Evolutionary conservation across 1,140 invertebrate genomes (phyloP).

Genomic region (Idris sp.): DNA sequence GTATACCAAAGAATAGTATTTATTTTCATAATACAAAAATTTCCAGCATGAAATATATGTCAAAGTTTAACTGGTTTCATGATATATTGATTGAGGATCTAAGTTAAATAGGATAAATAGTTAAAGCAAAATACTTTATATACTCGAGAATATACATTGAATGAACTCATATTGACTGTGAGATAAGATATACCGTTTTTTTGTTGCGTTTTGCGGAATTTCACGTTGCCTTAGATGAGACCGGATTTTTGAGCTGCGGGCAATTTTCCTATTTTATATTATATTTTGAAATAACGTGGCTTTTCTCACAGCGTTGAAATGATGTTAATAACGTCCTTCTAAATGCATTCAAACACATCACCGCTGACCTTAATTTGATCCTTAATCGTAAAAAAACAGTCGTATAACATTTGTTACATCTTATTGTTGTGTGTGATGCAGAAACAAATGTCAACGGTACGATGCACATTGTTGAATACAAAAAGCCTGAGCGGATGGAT

Average conservation of each 20-base stretch:
- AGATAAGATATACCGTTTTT: neutral
- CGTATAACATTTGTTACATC: constrained; percentile 22
- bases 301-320: neutral
- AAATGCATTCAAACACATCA: constrained; percentile 13
- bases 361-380: constrained; percentile 39
- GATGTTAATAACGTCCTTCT: constrained; percentile 10
- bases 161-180: constrained; percentile 2
- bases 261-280: constrained; percentile 20
- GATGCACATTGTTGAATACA: constrained; percentile 27
- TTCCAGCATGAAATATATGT: constrained; percentile 21
- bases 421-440: constrained; percentile 32
- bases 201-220: neutral
- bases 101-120: constrained; percentile 14
- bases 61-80: constrained; percentile 42
- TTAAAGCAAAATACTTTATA: constrained; percentile 13
- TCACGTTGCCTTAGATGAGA: neutral
- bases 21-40: constrained; percentile 30
- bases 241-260: neutral
- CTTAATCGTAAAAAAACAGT: constrained; percentile 20
- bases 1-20: constrained; percentile 17
- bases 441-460: constrained; percentile 42
- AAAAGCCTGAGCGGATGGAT: constrained; percentile 10
- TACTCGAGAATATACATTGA: constrained; percentile 9
- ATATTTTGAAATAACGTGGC: constrained; percentile 4
- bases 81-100: constrained; percentile 32